Percentiles rank a stretch among this genome's conserved stretches.
Evolutionary conservation across 2,113 vertebrate genomes (phyloP).

Genomic region (Beaufortia kweichowensis): DNA sequence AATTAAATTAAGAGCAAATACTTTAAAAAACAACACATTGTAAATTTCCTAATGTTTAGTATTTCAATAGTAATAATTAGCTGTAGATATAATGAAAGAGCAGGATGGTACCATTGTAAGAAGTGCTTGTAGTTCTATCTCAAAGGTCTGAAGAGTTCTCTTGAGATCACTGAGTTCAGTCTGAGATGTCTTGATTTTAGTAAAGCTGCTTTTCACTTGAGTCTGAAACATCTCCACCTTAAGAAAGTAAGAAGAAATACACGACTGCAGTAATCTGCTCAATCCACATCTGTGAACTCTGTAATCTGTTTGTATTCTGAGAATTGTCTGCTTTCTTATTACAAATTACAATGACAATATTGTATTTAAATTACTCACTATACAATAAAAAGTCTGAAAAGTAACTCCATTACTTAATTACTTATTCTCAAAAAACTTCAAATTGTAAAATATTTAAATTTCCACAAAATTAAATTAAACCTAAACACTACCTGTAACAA

Average conservation of each 20-base stretch:
- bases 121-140: constrained; percentile 69
- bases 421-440: no score
- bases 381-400: no score
- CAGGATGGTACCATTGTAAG: constrained; percentile 65
- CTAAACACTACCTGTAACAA: no score
- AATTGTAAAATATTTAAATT: no score
- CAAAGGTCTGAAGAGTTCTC: constrained; percentile 69
- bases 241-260: constrained; percentile 6
- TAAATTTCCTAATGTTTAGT: no score
- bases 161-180: constrained; percentile 66
- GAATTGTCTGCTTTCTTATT: no score
- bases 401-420: no score
- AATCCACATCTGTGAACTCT: background rate
- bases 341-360: no score
- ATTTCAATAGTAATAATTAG: background rate
- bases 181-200: constrained; percentile 60
- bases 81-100: background rate
- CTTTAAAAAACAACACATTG: no score
- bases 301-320: no score
- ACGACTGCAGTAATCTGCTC: background rate
- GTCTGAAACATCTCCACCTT: constrained; percentile 68
- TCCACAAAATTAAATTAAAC: no score
- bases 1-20: background rate
- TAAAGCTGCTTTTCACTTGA: constrained; percentile 55
- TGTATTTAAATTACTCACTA: no score